These are phyloP conservation scores for Zapus hudsonius DNA, from an alignment of 2,113 vertebrate species.

Conservation along the genomic window DNA sequence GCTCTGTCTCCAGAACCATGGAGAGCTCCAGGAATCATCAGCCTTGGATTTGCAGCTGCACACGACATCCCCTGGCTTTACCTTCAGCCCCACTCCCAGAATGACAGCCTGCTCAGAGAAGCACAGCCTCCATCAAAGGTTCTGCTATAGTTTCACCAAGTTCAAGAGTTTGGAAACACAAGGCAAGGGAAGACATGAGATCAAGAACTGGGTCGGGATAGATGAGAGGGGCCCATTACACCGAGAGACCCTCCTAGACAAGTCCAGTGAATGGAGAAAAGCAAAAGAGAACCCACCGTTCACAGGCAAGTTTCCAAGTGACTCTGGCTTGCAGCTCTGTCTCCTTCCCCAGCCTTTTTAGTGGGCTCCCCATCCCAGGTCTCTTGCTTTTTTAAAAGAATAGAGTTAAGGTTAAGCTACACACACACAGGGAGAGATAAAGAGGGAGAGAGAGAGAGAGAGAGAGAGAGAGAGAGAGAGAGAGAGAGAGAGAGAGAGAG, in stretches of 20 bases:
- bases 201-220: background rate
- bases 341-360: background rate
- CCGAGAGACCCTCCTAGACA: background rate
- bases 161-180: background rate
- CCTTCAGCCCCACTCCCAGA: background rate
- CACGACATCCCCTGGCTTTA: background rate
- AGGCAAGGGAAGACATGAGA: background rate
- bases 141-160: background rate
- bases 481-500: too few species aligned
- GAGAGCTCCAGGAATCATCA: background rate
- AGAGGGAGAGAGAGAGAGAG: too few species aligned
- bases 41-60: accelerated
- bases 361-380: background rate
- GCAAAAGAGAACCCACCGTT: background rate
- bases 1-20: background rate
- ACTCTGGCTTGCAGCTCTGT: background rate
- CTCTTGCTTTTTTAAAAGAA: background rate
- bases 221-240: background rate
- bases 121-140: background rate
- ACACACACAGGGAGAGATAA: too few species aligned
- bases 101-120: background rate
- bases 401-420: too few species aligned
- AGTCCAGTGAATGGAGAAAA: background rate
- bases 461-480: too few species aligned
- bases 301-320: background rate